These are phyloP conservation scores for Polietes domitor DNA, from an alignment of 2,888 invertebrate species.

Conservation along the genomic window DNA sequence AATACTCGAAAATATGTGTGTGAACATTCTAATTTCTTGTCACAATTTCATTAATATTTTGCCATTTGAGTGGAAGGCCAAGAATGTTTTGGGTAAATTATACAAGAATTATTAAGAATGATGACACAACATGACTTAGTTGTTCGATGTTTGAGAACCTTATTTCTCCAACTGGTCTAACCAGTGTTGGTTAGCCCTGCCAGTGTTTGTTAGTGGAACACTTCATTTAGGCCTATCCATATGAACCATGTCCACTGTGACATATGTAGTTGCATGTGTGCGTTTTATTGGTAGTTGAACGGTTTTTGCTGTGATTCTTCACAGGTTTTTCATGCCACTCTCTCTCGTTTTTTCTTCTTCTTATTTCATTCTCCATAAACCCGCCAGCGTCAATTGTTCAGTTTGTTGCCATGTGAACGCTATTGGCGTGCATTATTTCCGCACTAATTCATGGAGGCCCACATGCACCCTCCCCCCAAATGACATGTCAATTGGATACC, in stretches of 20 bases:
- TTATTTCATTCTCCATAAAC: not conserved
- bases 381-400: not conserved
- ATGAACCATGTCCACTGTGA: not conserved
- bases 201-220: not conserved
- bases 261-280: not conserved
- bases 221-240: not conserved
- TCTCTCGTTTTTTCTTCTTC: no score
- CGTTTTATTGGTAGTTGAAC: not conserved
- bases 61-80: no score
- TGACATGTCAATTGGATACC: constrained; percentile 44
- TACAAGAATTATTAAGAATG: no score
- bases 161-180: no score
- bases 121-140: no score
- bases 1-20: no score
- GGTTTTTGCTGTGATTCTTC: not conserved
- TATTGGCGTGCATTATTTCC: constrained; percentile 34
- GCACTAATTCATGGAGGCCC: constrained; percentile 38
- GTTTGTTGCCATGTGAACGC: not conserved
- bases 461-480: constrained; percentile 1
- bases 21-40: no score
- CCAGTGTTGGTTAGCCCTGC: no score
- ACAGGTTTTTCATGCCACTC: not conserved
- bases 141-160: no score
- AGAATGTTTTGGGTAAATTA: no score
- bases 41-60: no score